Conservation (phyloP, 1,140 invertebrate genomes). For the Gryon sp. region DNA sequence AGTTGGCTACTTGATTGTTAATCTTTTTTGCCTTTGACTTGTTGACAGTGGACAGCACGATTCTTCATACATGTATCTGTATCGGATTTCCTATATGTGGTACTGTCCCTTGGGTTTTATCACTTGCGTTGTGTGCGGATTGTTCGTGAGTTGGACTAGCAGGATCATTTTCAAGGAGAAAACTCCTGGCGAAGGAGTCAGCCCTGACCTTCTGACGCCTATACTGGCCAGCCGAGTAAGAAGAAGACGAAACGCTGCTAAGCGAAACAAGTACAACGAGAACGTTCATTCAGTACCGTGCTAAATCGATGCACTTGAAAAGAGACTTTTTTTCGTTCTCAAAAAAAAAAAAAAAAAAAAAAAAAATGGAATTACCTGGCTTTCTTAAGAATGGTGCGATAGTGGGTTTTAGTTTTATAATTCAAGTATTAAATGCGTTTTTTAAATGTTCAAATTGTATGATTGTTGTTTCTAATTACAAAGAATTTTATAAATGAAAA, state of each 20-base stretch:
- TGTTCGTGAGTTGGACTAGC: constrained; percentile 80
- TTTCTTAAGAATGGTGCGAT: no score
- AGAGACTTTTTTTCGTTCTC: no score
- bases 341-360: no score
- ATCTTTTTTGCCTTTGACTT: constrained; percentile 1
- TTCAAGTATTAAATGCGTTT: no score
- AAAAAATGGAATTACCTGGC: no score
- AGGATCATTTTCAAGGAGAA: constrained; percentile 64
- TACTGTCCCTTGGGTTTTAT: constrained; percentile 86
- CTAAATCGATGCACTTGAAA: not conserved
- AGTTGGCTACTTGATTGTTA: no score
- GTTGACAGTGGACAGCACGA: constrained; percentile 34
- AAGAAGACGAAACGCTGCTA: constrained; percentile 27
- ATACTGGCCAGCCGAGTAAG: constrained; percentile 58
- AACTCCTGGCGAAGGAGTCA: constrained; percentile 66
- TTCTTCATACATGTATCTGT: constrained; percentile 74
- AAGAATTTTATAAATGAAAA: no score
- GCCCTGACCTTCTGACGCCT: constrained; percentile 84
- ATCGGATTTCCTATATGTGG: constrained; percentile 84
- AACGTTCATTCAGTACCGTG: constrained; percentile 31
- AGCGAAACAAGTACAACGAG: constrained; percentile 14
- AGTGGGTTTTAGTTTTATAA: no score
- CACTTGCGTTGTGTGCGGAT: constrained; percentile 83
- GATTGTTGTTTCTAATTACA: no score
- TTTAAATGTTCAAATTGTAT: no score